These are phyloP conservation scores for Tetrapedia diversipes DNA, from an alignment of 2,888 invertebrate species.

Conservation along the genomic window DNA sequence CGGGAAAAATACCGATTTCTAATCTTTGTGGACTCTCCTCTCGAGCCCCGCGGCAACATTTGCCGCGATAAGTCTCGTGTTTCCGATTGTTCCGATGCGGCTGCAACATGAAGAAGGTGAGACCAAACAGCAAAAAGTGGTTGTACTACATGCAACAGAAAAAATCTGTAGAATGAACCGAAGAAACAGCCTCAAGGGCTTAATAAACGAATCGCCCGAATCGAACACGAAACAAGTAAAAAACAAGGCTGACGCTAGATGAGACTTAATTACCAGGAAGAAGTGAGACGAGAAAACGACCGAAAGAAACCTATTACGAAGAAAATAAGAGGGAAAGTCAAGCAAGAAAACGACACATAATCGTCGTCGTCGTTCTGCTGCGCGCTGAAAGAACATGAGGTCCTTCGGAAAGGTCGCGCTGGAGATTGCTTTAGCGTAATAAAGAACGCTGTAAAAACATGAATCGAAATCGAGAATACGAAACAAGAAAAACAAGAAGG, in stretches of 20 bases:
- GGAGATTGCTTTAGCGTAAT: neutral
- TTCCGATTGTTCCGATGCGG: slow-evolving; percentile 26
- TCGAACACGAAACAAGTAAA: neutral
- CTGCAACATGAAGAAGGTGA: neutral
- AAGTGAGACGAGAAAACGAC: neutral
- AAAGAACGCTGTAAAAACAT: slow-evolving; percentile 2
- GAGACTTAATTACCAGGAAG: neutral
- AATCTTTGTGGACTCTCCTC: slow-evolving; percentile 59
- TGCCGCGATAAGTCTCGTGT: slow-evolving; percentile 27
- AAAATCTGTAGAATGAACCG: neutral
- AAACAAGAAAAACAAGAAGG: neutral
- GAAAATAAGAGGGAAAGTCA: slow-evolving; percentile 12
- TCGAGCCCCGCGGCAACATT: slow-evolving; percentile 51
- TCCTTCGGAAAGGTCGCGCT: slow-evolving; percentile 5
- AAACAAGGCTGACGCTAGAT: neutral
- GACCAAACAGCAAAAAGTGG: neutral
- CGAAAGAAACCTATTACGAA: neutral
- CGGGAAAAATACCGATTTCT: slow-evolving; percentile 59
- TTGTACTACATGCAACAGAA: neutral
- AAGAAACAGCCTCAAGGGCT: neutral
- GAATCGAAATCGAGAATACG: neutral
- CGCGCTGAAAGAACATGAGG: neutral
- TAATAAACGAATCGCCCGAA: neutral
- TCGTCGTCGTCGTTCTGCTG: neutral
- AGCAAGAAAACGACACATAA: neutral